Conservation (phyloP, 2,113 vertebrate species). For the Calypte anna region DNA sequence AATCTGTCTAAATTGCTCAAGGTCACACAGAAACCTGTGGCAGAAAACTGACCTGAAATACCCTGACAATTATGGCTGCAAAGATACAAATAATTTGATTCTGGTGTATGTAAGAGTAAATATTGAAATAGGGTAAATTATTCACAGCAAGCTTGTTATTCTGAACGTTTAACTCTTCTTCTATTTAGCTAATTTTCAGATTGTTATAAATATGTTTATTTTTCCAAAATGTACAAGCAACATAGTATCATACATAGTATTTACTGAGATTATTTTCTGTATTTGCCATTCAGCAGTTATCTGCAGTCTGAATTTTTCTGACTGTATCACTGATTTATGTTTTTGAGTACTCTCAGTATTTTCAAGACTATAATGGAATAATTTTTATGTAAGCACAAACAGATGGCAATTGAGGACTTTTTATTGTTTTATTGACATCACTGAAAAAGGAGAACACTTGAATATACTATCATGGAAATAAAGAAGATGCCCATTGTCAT, state of each 20-base stretch:
- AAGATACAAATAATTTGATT: slow-evolving; percentile 15
- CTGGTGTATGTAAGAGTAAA: not conserved
- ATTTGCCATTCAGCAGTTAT: not conserved
- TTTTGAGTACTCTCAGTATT: not conserved
- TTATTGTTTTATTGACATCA: not conserved
- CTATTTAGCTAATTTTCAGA: not conserved
- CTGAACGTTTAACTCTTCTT: not conserved
- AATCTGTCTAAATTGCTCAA: not conserved
- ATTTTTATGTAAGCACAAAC: not conserved
- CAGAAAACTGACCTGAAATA: not conserved
- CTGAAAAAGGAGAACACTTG: not conserved
- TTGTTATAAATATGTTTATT: slow-evolving; percentile 21
- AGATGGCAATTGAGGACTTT: not conserved
- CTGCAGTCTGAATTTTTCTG: not conserved
- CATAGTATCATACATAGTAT: not conserved
- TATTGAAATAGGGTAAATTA: slow-evolving; percentile 42
- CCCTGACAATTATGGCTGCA: not conserved
- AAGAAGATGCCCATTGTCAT: not conserved
- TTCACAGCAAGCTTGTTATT: slow-evolving; percentile 20
- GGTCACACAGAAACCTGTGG: not conserved
- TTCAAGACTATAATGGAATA: not conserved
- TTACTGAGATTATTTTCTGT: not conserved
- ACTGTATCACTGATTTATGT: not conserved
- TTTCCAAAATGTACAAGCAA: not conserved
- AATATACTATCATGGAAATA: not conserved